Percentiles rank a stretch among this genome's conserved stretches.
These are phyloP conservation scores for Agrenia bidenticulata DNA, from an alignment of 2,888 invertebrate genomes.

Conservation along the genomic window DNA sequence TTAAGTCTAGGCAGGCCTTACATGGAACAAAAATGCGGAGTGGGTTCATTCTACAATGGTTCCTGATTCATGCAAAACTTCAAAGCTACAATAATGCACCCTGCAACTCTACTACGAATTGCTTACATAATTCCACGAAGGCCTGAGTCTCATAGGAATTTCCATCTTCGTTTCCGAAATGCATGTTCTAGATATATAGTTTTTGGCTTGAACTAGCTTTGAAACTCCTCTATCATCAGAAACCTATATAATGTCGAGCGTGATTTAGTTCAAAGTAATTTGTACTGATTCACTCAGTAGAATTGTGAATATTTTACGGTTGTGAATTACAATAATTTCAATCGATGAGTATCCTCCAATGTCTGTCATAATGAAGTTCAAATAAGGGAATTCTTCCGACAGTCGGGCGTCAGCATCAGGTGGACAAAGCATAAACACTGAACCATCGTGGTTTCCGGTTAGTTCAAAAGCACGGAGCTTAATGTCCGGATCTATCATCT, in stretches of 20 bases:
- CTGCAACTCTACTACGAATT: neutral
- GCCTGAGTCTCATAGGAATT: slow-evolving; percentile 32
- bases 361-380: slow-evolving; percentile 32
- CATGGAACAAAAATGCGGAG: neutral
- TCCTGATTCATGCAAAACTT: no score
- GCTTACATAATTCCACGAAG: slow-evolving; percentile 35
- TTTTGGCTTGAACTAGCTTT: slow-evolving; percentile 29
- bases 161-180: slow-evolving; percentile 28
- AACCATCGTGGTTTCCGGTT: slow-evolving; percentile 30
- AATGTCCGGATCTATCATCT: slow-evolving; percentile 32
- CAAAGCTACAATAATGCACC: no score
- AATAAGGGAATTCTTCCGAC: slow-evolving; percentile 23
- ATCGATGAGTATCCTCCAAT: slow-evolving; percentile 32
- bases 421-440: slow-evolving; percentile 33
- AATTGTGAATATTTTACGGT: neutral
- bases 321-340: slow-evolving; percentile 15
- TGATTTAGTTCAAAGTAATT: neutral
- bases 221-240: neutral
- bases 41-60: neutral
- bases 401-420: slow-evolving; percentile 16
- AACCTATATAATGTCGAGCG: no score
- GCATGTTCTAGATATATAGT: slow-evolving; percentile 23
- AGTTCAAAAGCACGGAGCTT: slow-evolving; percentile 27
- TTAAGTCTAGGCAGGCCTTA: slow-evolving; percentile 3
- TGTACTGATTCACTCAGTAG: neutral